Base-by-base conservation (phyloP, 1,140 invertebrate genomes). In the Pseudomyrmex concolor region DNA sequence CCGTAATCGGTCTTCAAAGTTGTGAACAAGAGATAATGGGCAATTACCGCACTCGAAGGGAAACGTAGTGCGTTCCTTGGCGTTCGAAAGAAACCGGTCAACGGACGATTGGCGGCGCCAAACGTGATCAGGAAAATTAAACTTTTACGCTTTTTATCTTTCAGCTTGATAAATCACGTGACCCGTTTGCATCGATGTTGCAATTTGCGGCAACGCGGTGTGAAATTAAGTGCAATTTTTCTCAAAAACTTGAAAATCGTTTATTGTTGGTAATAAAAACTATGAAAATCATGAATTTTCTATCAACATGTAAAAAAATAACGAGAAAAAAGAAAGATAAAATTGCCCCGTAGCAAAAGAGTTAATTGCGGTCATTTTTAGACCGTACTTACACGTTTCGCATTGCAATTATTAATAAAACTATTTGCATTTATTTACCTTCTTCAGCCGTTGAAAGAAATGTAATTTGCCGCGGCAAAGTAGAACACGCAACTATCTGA, bases 1-100 rank as follows among this genome's bases (percentile, higher is more conserved):
- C 5, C 12, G 48, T 55, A 86, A 60, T 63, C 70, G 17, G 15
- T 5, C 19, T 15, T 57, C 66, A 54, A 70, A 57, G 76, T 85
- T 70, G 67, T 70, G 67, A 68, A 66, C 54, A 66, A 70, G 64
- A 78, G 76, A 78, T 80, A 80, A 60, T 71, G 43, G 54, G 12
- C 66, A 50, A 80, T 80, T 80, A 71, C 76, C 54, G 54, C 50
- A 43, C 19, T 15, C 25, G 64, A 70, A 78, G 64, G 34, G 64
- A n/a, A 68, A 57, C 13, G 19, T 22, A 54, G 34, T 25, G 76
- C 64, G 76, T 78, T 78, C 64, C 43, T 48, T 57, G 10, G 64
- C 51, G 76, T 80, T 80, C 22, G 66, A 66, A 25, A 43, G 66
- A 70, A 80, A 80, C 76, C 76, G 76, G 76, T 80, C 76, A 19